Conservation (phyloP, 2,797 vertebrate species). For the Pyrocephalus nanus region DNA sequence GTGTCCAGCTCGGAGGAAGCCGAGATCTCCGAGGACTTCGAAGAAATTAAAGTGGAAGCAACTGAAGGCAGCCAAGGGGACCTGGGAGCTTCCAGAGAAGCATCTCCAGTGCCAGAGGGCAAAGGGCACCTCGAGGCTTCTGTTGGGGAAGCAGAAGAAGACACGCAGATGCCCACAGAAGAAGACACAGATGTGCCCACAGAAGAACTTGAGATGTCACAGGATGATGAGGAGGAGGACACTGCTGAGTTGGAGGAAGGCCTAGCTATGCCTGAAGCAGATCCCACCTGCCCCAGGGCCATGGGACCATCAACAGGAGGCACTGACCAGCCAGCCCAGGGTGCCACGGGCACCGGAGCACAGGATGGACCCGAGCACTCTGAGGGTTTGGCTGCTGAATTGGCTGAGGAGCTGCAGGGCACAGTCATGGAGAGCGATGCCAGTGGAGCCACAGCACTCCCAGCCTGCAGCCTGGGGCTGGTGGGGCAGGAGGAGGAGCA, state of each 20-base stretch:
- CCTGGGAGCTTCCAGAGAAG: not conserved
- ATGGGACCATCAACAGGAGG: accelerated
- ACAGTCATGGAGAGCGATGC: accelerated
- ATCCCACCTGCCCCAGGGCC: accelerated
- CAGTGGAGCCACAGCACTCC: not conserved
- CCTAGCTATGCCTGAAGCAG: not conserved
- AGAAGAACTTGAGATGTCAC: not conserved
- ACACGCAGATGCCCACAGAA: not conserved
- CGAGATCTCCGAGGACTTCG: not conserved
- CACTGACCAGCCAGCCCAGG: not conserved
- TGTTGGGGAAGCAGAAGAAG: not conserved
- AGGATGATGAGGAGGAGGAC: not conserved
- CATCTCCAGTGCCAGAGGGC: accelerated
- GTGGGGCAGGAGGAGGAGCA: not conserved
- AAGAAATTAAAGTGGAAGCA: conserved; percentile 6
- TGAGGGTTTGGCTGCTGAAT: not conserved
- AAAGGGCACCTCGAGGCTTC: not conserved
- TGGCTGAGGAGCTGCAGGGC: accelerated
- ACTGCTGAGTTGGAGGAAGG: not conserved
- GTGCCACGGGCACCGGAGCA: accelerated
- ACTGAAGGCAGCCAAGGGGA: not conserved
- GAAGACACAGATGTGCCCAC: not conserved
- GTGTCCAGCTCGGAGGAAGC: not conserved
- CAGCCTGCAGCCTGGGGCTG: not conserved
- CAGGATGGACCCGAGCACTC: accelerated